Evolutionary conservation across 2,797 vertebrate genomes (phyloP).

Genomic region (Ispidina picta): DNA sequence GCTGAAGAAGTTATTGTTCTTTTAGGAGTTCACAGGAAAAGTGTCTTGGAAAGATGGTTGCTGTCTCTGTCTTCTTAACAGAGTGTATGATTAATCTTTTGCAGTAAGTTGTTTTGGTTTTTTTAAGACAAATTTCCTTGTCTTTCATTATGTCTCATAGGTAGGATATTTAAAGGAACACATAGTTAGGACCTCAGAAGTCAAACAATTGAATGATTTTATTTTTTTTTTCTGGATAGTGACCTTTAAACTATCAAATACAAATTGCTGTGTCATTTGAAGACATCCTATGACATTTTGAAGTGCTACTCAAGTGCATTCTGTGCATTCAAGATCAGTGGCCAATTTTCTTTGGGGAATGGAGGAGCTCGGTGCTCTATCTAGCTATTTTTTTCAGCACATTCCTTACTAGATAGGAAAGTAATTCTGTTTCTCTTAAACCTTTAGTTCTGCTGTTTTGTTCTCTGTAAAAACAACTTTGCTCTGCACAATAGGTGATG

Average conservation of each 20-base stretch:
- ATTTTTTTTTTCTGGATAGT: not conserved
- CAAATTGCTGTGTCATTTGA: not conserved
- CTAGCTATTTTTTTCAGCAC: not conserved
- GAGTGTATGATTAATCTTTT: not conserved
- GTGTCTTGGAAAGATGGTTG: not conserved
- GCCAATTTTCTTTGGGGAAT: not conserved
- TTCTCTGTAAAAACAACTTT: not conserved
- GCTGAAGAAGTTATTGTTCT: not conserved
- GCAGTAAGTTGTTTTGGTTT: not conserved
- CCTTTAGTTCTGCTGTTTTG: not conserved
- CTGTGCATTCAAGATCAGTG: not conserved
- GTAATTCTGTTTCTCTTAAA: not conserved
- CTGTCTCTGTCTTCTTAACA: not conserved
- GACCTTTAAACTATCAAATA: not conserved
- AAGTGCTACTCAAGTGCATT: not conserved
- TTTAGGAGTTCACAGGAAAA: not conserved
- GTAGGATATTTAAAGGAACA: not conserved
- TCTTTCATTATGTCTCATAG: not conserved
- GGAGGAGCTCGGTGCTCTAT: not conserved
- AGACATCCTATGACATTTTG: not conserved
- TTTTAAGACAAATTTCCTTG: not conserved
- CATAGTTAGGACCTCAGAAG: not conserved
- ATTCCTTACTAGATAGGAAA: not conserved
- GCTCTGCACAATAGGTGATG: not conserved
- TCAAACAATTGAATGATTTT: not conserved